Base-by-base conservation (phyloP, 2,797 vertebrate species). In the Oryzias sinensis region DNA sequence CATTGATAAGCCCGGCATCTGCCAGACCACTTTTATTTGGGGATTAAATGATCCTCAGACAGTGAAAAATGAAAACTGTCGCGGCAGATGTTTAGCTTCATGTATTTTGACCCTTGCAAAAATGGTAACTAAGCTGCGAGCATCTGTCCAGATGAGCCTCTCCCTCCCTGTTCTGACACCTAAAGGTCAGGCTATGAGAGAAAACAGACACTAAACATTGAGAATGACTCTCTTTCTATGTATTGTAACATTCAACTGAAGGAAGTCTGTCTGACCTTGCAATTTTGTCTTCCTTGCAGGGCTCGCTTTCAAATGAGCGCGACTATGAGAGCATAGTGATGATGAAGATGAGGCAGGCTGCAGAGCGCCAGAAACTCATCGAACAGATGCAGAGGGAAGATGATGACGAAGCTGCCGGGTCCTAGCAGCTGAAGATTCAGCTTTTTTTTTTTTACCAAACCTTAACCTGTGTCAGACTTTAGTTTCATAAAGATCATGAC, bases 301-400 rank as follows among this genome's bases (percentile, higher is more conserved):
- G 70, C 0, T 83, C 93, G 0, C 85, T 96, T 64, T 85, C 91
- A 43, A 97, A 90, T 0, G 95, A 97, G 52, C 90, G 94, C 1
- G 96, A 98, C 84, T 98, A 94, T 0, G 97, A 99, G 90, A 98
- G 95, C 53, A 83, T 99, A 56, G 96, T 98, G 87, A 94, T 98
- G 93, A 99, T 98, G 97, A 92, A 87, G 82, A 93, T 98, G 94
- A 93, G 97, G 56, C 97, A 98, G 74, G 97, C 96, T 0, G 95
- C 96, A 0, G 96, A 99, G 81, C 90, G 97, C 46, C 96, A 98
- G 80, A 93, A 86, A 70, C 93, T 99, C 37, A 97, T 97, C 0
- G 88, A 95, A 51, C 90, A 93, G 82, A 94, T 99, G 89, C 88
- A 91, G 81, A 86, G 20, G 59, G 94, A 99, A 15, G 97, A 99